phyloP scores from a whole-genome alignment of 2,797 vertebrate species.

The Morelia viridis region DNA sequence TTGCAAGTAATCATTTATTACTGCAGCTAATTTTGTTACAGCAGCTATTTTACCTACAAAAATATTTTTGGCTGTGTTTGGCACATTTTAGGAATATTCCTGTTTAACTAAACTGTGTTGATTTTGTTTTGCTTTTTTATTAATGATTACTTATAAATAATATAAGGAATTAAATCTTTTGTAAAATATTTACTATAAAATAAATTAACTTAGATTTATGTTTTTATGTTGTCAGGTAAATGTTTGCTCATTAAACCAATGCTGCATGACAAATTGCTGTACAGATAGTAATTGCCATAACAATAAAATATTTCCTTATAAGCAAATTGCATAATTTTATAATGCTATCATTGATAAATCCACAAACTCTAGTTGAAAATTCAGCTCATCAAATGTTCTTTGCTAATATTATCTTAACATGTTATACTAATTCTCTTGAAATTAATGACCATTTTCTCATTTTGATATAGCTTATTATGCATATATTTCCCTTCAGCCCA shows the following conservation, averaged over 20 bases:
- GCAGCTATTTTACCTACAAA: not conserved
- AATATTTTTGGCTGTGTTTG: not conserved
- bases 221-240: slow-evolving; percentile 12
- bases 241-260: not conserved
- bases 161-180: slow-evolving; percentile 28
- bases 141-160: slow-evolving; percentile 5
- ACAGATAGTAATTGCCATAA: not conserved
- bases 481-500: not conserved
- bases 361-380: not conserved
- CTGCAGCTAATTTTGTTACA: not conserved
- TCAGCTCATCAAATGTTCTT: not conserved
- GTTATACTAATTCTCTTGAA: not conserved
- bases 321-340: not conserved
- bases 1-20: not conserved
- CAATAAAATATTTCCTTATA: not conserved
- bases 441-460: not conserved
- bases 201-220: not conserved
- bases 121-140: not conserved
- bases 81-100: not conserved
- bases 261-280: not conserved
- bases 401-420: not conserved
- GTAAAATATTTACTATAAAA: slow-evolving; percentile 17
- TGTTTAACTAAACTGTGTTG: slow-evolving; percentile 26
- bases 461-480: not conserved
- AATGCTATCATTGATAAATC: not conserved